Evolutionary conservation across 2,888 invertebrate species (phyloP).

Genomic region (Luffia ferchaultella): DNA sequence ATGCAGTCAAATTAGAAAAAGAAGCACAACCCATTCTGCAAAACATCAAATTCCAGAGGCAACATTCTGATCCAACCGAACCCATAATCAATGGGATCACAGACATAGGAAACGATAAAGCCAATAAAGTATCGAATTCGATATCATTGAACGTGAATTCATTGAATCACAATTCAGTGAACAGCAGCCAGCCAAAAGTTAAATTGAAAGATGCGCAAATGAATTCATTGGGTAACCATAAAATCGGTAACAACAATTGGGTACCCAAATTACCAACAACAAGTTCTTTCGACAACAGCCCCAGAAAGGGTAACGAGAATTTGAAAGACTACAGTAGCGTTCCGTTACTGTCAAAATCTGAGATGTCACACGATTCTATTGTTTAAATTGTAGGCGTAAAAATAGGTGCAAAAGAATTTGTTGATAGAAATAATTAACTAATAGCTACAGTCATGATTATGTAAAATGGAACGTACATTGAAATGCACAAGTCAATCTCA

Average conservation of each 20-base stretch:
- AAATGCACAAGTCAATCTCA: too few relatives aligned
- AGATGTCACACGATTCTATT: slow-evolving; percentile 50
- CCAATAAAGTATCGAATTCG: slow-evolving; percentile 43
- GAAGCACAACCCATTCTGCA: slow-evolving; percentile 47
- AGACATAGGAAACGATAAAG: slow-evolving; percentile 30
- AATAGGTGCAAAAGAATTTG: not conserved
- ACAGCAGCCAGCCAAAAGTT: slow-evolving; percentile 35
- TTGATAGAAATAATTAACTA: too few relatives aligned
- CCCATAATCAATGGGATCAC: slow-evolving; percentile 41
- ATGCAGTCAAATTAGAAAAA: slow-evolving; percentile 37
- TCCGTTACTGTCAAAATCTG: slow-evolving; percentile 45
- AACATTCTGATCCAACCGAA: slow-evolving; percentile 44
- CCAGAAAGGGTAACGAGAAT: slow-evolving; percentile 38
- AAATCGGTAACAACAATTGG: slow-evolving; percentile 60
- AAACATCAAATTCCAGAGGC: slow-evolving; percentile 41
- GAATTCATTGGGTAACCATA: slow-evolving; percentile 40
- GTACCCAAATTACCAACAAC: slow-evolving; percentile 50
- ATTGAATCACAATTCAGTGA: slow-evolving; percentile 39
- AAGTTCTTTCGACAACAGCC: slow-evolving; percentile 51
- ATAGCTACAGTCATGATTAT: too few relatives aligned
- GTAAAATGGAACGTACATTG: too few relatives aligned
- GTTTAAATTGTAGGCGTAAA: slow-evolving; percentile 22
- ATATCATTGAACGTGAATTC: slow-evolving; percentile 47
- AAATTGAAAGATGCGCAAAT: slow-evolving; percentile 46
- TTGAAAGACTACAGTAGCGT: slow-evolving; percentile 59